Base-by-base conservation (phyloP, 2,797 vertebrate species). In the Schizothorax lantsangensis region DNA sequence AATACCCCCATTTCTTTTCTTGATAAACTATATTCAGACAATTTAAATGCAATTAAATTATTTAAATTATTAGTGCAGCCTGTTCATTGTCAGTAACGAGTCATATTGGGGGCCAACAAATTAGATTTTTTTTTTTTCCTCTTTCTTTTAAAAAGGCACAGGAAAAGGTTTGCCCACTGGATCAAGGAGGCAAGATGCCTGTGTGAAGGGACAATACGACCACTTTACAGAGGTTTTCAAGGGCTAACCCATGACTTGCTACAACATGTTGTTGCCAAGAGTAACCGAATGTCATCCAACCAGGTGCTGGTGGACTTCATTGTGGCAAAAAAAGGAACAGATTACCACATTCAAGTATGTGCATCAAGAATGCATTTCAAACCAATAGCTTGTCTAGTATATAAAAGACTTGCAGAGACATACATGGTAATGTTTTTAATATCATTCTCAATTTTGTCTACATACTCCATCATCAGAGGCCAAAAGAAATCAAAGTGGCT, bases 341-440 rank as follows among this genome's bases (percentile, higher is more conserved):
- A 49, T 49, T 15, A 73, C 26, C 45, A 49, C 72, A 75, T 75
- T 75, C 45, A 75, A 8, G 73, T 47, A 33, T 0, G 8, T 75
- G 73, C 7, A 49, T 75, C 73, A 75, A 30, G 6, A 74, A 17
- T 47, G 72, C n/a, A 74, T 74, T 74, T 73, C 21, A 68, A 69
- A 69, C 66, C 66, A 69, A 69, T 69, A 49, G 11, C 45, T 49
- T 75, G n/a, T 74, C 43, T 74, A 74, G n/a, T 26, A 74, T 7
- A 49, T 74, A 30, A 74, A 49, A 4, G 11, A 30, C 40, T 47
- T 47, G 14, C 40, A 47, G 38, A 36, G 38, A 40, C 11, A 64
- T 26, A 14, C 12, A 30, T 15, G 62, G 26, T 6, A 62, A 62
- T 62, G n/a, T 62, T 62, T 12, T 30, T 26, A 26, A 64, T 64